These are phyloP conservation scores for Cacajao melanocephalus DNA, from an alignment of 2,797 vertebrate genomes.

Conservation along the genomic window DNA sequence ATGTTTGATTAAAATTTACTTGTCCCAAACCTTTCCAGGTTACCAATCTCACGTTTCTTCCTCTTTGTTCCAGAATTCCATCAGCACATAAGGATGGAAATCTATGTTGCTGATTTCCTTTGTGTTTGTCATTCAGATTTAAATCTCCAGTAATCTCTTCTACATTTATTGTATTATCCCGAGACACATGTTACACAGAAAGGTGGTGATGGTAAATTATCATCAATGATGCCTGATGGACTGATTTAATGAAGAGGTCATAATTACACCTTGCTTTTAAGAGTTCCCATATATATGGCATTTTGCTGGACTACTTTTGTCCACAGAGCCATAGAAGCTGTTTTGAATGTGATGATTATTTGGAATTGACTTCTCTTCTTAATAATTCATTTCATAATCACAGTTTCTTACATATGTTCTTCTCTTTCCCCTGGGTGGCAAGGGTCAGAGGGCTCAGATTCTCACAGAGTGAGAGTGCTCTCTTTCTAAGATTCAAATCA, in stretches of 20 bases:
- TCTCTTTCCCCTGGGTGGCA: slow-evolving; percentile 42
- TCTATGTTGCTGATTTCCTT: neutral
- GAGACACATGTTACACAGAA: neutral
- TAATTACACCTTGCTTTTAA: neutral
- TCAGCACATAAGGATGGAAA: neutral
- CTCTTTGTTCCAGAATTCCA: neutral
- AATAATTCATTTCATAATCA: slow-evolving; percentile 18
- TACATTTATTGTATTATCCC: neutral
- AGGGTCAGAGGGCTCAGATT: slow-evolving; percentile 56
- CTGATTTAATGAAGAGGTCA: neutral
- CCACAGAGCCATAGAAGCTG: neutral
- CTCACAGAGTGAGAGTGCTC: neutral
- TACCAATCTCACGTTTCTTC: neutral
- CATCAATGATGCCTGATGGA: neutral
- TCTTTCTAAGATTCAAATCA: slow-evolving; percentile 22
- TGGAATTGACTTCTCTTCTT: neutral
- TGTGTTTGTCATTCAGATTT: neutral
- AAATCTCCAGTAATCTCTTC: neutral
- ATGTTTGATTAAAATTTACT: neutral
- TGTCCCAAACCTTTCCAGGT: neutral
- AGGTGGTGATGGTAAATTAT: neutral
- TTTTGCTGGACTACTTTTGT: neutral
- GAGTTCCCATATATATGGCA: neutral
- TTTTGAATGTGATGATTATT: slow-evolving; percentile 33
- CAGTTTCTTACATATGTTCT: neutral